Conservation (phyloP, 2,888 invertebrate species). For the Chaitophorus viminalis region DNA sequence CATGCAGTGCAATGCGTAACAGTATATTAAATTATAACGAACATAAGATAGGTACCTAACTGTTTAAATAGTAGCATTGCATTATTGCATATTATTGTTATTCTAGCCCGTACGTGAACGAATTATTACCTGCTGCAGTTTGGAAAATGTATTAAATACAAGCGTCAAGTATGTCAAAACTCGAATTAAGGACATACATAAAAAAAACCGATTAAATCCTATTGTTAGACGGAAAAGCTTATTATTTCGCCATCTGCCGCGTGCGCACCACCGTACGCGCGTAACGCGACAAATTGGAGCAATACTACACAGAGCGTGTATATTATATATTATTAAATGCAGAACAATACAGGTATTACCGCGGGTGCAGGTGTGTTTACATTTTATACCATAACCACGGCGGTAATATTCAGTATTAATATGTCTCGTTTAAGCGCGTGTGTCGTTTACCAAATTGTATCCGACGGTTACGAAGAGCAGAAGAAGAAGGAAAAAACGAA, state of each 20-base stretch:
- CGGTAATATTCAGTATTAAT: not conserved
- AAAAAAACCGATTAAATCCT: constrained; percentile 32
- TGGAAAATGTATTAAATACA: not conserved
- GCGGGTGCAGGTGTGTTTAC: constrained; percentile 23
- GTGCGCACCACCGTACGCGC: not conserved
- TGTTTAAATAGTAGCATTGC: too few relatives aligned
- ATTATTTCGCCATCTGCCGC: constrained; percentile 14
- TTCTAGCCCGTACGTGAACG: not conserved
- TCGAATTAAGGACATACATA: not conserved
- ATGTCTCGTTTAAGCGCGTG: not conserved
- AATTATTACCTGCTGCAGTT: constrained; percentile 17
- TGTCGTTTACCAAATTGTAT: not conserved
- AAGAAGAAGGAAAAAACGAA: not conserved
- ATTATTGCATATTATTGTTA: not conserved
- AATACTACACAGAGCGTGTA: not conserved
- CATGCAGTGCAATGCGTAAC: not conserved
- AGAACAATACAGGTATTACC: not conserved
- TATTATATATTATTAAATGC: not conserved
- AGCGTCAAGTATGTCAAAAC: not conserved
- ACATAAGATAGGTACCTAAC: not conserved
- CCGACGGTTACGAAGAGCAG: not conserved
- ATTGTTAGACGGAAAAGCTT: constrained; percentile 26
- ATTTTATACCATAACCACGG: not conserved
- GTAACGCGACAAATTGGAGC: not conserved
- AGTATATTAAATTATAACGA: not conserved